A percentile compares a stretch with the other conserved stretches of the same genome.
Evolutionary conservation across 2,797 vertebrate genomes (phyloP).

Genomic region (Gobionotothen gibberifrons): DNA sequence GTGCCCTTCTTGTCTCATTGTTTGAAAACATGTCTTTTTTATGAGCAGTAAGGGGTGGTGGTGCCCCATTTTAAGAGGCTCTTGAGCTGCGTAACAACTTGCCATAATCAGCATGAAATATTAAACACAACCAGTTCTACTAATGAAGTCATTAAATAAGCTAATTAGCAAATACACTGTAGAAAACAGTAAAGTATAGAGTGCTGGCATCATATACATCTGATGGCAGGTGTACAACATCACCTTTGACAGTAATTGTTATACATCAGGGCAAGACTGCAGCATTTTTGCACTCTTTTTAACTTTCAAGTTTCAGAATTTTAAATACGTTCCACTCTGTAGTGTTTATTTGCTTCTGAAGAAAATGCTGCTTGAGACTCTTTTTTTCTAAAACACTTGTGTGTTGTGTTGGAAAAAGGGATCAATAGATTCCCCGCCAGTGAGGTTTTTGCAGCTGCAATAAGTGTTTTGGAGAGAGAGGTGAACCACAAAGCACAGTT

Average conservation of each 20-base stretch:
- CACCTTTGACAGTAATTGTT: not conserved
- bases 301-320: not conserved
- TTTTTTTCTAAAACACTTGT: not conserved
- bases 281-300: not conserved
- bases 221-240: not conserved
- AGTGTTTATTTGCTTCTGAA: not conserved
- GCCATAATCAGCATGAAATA: conserved; percentile 18
- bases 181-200: not conserved
- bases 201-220: not conserved
- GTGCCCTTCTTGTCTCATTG: not conserved
- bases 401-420: not conserved
- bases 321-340: not conserved
- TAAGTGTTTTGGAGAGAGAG: not conserved
- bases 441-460: conserved; percentile 7
- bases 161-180: conserved; percentile 7
- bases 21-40: conserved; percentile 7
- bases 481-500: not conserved
- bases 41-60: not conserved
- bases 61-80: conserved; percentile 19
- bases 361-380: not conserved
- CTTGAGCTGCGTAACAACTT: conserved; percentile 30
- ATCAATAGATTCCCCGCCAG: conserved; percentile 3
- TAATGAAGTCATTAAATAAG: conserved; percentile 31
- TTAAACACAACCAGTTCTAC: conserved; percentile 25
- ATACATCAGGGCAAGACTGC: not conserved